Evolutionary conservation across 2,888 invertebrate genomes (phyloP).

Genomic region (Dexiosoma caninum): DNA sequence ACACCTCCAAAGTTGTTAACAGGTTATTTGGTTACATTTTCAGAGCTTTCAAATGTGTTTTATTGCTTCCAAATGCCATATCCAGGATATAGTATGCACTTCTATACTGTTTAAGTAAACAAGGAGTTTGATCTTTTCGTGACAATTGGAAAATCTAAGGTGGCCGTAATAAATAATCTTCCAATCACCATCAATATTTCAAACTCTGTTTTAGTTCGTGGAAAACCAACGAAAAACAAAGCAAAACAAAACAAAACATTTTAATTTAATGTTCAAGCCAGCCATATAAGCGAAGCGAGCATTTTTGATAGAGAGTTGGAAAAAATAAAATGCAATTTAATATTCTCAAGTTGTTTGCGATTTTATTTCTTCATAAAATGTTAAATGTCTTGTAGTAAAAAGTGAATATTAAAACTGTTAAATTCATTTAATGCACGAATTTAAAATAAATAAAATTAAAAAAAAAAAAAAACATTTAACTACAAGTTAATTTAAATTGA

Average conservation of each 20-base stretch:
- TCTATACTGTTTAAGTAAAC: background rate
- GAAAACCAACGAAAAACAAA: constrained; percentile 31
- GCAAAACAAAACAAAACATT: background rate
- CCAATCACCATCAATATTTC: constrained; percentile 52
- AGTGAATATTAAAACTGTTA: constrained; percentile 55
- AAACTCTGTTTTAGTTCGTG: constrained; percentile 49
- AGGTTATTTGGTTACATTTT: constrained; percentile 24
- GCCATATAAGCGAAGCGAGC: too few relatives aligned
- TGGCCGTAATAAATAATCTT: constrained; percentile 60
- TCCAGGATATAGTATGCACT: constrained; percentile 13
- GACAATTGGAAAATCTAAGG: constrained; percentile 37
- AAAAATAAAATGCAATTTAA: constrained; percentile 45
- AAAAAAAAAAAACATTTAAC: background rate
- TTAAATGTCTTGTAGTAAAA: constrained; percentile 59
- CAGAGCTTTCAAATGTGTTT: background rate
- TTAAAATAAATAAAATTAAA: background rate
- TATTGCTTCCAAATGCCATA: constrained; percentile 44
- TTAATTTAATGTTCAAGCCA: background rate
- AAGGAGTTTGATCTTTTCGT: background rate
- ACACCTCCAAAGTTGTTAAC: constrained; percentile 26
- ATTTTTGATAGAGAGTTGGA: background rate
- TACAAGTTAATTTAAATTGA: constrained; percentile 56
- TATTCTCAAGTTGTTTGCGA: constrained; percentile 58
- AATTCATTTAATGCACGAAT: constrained; percentile 20
- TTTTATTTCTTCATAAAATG: constrained; percentile 64